A percentile compares a stretch with the other conserved stretches of the same genome.
phyloP scores from a whole-genome alignment of 2,113 vertebrate genomes.

The Pangasianodon hypophthalmus region DNA sequence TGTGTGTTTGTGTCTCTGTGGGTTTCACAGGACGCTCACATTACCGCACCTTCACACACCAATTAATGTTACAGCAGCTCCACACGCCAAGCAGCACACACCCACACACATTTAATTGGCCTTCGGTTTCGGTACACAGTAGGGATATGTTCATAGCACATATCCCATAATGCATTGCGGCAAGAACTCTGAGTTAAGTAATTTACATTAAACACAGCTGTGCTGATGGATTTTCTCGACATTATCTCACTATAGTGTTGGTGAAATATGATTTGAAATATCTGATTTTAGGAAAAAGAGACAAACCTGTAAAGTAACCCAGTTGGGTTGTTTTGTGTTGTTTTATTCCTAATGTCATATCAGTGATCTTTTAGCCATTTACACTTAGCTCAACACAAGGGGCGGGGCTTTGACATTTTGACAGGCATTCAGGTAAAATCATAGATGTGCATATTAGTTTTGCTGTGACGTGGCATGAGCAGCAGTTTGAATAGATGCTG shows the following conservation, averaged over 20 bases:
- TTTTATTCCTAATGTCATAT: background rate
- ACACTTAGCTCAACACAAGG: background rate
- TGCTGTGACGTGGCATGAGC: background rate
- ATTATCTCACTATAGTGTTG: background rate
- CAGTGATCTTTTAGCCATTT: background rate
- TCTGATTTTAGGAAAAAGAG: background rate
- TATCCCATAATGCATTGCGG: constrained; percentile 67
- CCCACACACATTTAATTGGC: constrained; percentile 69
- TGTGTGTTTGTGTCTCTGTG: constrained; percentile 41
- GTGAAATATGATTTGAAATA: background rate
- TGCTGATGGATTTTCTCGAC: background rate
- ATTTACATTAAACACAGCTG: background rate
- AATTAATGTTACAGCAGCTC: constrained; percentile 75
- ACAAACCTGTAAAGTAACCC: background rate
- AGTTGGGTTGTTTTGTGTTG: background rate
- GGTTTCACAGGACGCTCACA: constrained; percentile 69
- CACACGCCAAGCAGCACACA: constrained; percentile 4
- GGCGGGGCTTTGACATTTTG: background rate
- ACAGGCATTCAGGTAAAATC: background rate
- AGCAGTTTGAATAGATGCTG: background rate
- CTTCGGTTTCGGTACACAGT: constrained; percentile 59
- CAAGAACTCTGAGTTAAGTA: background rate
- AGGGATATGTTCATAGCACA: background rate
- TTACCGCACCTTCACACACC: constrained; percentile 77
- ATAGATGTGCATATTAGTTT: background rate